phyloP scores from a whole-genome alignment of 2,888 invertebrate species.

The Dexiosoma caninum region DNA sequence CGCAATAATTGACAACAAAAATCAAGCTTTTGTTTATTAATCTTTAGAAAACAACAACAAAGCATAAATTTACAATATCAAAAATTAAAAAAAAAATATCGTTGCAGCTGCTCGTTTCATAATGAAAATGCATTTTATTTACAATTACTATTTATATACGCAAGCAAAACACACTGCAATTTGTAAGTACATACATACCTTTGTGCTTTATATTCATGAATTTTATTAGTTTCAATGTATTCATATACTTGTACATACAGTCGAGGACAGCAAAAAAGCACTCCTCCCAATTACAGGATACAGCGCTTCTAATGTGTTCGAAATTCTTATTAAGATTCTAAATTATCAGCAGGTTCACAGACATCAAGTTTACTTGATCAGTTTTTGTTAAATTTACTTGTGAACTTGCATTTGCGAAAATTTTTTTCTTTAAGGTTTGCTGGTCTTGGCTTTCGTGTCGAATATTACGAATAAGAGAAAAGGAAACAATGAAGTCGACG shows the following conservation, averaged over 20 bases:
- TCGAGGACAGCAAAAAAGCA: neutral
- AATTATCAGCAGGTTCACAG: no score
- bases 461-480: no score
- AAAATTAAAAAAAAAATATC: slow-evolving; percentile 11
- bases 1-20: slow-evolving; percentile 45
- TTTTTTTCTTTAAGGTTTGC: no score
- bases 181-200: neutral
- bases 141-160: slow-evolving; percentile 22
- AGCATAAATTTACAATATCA: slow-evolving; percentile 30
- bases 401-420: no score
- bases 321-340: no score
- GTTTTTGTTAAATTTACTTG: no score
- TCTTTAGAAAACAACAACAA: no score
- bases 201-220: neutral
- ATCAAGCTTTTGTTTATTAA: slow-evolving; percentile 54
- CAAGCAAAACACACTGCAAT: neutral
- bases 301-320: no score
- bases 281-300: no score
- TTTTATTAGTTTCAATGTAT: slow-evolving; percentile 21
- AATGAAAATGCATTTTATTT: slow-evolving; percentile 47
- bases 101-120: slow-evolving; percentile 47
- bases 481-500: no score
- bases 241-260: neutral
- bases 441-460: no score
- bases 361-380: no score